These are phyloP conservation scores for Serilophus lunatus DNA, from an alignment of 2,113 vertebrate genomes.

Conservation along the genomic window DNA sequence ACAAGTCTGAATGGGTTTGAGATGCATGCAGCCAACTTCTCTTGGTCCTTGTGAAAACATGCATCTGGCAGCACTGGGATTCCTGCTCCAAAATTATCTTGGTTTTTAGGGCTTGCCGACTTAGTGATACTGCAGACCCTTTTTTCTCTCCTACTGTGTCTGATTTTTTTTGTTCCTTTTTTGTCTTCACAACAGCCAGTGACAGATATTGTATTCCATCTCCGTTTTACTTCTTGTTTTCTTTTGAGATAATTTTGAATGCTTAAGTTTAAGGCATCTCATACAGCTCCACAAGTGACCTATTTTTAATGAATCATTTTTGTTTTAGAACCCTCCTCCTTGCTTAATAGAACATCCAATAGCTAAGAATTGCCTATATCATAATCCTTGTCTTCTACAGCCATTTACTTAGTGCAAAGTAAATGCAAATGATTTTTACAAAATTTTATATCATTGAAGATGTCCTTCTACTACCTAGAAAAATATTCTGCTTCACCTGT, in stretches of 20 bases:
- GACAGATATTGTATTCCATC: not conserved
- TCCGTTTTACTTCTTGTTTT: not conserved
- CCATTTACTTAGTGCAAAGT: not conserved
- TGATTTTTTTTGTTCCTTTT: not conserved
- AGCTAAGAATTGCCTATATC: not conserved
- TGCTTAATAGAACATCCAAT: not conserved
- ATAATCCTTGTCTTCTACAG: not conserved
- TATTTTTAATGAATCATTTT: not conserved
- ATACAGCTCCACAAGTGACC: not conserved
- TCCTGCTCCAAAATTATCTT: not conserved
- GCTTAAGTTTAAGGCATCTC: not conserved
- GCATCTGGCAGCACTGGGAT: not conserved
- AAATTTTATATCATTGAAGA: not conserved
- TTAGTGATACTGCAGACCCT: not conserved
- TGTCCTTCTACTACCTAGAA: not conserved
- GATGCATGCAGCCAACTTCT: not conserved
- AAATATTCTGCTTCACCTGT: not conserved
- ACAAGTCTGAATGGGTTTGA: conserved; percentile 15
- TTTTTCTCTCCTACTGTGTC: not conserved
- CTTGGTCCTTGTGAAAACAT: not conserved
- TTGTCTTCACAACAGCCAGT: not conserved
- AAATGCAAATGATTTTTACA: not conserved
- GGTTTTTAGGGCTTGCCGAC: not conserved
- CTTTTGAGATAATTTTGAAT: not conserved
- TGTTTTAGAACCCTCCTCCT: not conserved